These are phyloP conservation scores for Philopotamus ludificatus DNA, from an alignment of 1,140 invertebrate species.

Conservation along the genomic window DNA sequence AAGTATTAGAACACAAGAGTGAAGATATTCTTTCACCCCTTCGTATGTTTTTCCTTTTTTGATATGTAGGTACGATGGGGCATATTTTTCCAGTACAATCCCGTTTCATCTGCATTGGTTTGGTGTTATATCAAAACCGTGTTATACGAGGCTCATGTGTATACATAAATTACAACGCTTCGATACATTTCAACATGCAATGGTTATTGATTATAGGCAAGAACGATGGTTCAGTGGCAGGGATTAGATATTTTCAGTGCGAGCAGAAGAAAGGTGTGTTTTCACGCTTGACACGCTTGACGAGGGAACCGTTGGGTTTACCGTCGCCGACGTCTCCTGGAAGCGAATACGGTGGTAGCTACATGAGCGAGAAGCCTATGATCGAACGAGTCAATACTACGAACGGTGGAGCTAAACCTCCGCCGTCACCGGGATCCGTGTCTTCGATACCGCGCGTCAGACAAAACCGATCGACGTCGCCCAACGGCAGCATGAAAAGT, in stretches of 20 bases:
- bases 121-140: too few species aligned
- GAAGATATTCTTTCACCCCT: too few species aligned
- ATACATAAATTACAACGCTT: not conserved
- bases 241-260: slow-evolving; percentile 91
- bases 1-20: too few species aligned
- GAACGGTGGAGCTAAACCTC: slow-evolving; percentile 10
- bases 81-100: too few species aligned
- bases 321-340: slow-evolving; percentile 50
- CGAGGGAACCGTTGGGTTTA: slow-evolving; percentile 64
- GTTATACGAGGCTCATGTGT: too few species aligned
- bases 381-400: not conserved
- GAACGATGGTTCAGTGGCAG: slow-evolving; percentile 95
- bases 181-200: slow-evolving; percentile 7
- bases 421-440: slow-evolving; percentile 42
- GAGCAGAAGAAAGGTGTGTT: slow-evolving; percentile 92
- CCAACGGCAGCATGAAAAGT: slow-evolving; percentile 54
- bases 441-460: slow-evolving; percentile 48
- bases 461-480: slow-evolving; percentile 43
- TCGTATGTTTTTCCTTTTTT: too few species aligned
- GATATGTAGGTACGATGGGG: too few species aligned
- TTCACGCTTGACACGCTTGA: slow-evolving; percentile 85
- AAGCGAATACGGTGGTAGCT: slow-evolving; percentile 50
- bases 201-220: slow-evolving; percentile 67
- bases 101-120: too few species aligned
- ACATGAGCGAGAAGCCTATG: slow-evolving; percentile 40